Evolutionary conservation across 1,140 invertebrate species (phyloP).

Genomic region (Caenorhabditis remanei): DNA sequence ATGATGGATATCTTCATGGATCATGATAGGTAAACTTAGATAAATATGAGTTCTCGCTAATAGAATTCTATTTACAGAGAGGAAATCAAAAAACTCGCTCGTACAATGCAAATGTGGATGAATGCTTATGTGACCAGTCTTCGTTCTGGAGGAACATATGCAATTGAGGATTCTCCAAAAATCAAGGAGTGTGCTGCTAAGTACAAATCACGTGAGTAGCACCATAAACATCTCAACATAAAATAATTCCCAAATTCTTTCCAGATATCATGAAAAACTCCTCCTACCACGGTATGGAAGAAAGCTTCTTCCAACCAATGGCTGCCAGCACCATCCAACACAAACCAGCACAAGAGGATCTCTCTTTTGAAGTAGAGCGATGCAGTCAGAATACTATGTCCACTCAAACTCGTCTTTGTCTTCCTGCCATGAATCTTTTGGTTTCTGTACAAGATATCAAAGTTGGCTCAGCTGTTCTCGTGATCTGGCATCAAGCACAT

Average conservation of each 20-base stretch:
- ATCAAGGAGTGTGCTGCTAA: neutral
- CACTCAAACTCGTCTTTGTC: constrained; percentile 1
- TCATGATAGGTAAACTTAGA: neutral
- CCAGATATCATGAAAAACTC: neutral
- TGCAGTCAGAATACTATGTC: neutral
- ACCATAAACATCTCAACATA: neutral
- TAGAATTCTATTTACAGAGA: neutral
- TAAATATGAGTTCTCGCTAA: neutral
- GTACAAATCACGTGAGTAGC: neutral
- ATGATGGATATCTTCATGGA: constrained; percentile 50
- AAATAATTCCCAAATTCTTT: neutral
- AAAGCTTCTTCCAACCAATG: constrained; percentile 43
- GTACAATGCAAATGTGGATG: constrained; percentile 23
- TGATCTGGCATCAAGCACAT: constrained; percentile 5
- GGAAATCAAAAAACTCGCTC: constrained; percentile 31
- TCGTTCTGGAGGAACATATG: neutral
- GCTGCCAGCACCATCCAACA: neutral
- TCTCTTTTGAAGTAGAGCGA: neutral
- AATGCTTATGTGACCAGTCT: neutral
- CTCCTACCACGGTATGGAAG: neutral
- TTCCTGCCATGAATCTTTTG: constrained; percentile 39
- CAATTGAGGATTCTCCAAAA: constrained; percentile 31
- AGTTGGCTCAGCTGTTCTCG: constrained; percentile 1
- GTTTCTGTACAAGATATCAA: constrained; percentile 50
- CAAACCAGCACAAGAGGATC: neutral